Evolutionary conservation across 1,140 invertebrate genomes (phyloP), one percentile per base, ranked within the genome.

Genomic region (Megalopta genalis): DNA sequence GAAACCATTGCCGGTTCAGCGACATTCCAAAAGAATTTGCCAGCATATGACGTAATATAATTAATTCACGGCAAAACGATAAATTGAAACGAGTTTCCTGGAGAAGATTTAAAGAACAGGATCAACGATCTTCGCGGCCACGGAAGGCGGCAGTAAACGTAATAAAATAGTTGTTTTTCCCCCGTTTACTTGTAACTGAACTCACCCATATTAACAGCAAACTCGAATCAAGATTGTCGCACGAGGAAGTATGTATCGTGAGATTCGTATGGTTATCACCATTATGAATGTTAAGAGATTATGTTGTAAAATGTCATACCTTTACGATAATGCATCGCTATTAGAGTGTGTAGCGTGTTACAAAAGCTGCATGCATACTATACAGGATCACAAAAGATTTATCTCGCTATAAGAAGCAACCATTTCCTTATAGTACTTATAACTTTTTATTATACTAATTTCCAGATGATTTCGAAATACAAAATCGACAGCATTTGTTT

Each of bases 111-210:
- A 71, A 78, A 72, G 18, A 32, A 62, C 14, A 23, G 21, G 39
- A 68, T 76, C 49, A 18, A 60, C 23, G 37, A 73, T 63, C 72
- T 57, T 77, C 68, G 69, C 68, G 21, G 64, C 64, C 74, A 90
- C 91, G 89, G 79, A 90, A 25, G 81, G 67, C 23, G 76, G 90
- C 32, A 89, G 85, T 77, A 85, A 93, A 79, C 86, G 92, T 75
- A 94, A 95, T 85, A 90, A 91, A 84, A 92, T 92, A 57, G 49
- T 52, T 52, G 49, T 52, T 52, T 46, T 52, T 52, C 49, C 16
- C 49, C 18, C 16, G 49, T 52, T 52, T 52, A 52, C 86, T 94
- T 63, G 92, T 94, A 1, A 73, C 91, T 39, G 89, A 84, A 78
- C 63, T 66, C 39, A 62, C 63, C 65, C 68, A 52, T 25, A 63